Evolutionary conservation across 2,113 vertebrate species (phyloP).

Genomic region (Pollimyrus isidori): DNA sequence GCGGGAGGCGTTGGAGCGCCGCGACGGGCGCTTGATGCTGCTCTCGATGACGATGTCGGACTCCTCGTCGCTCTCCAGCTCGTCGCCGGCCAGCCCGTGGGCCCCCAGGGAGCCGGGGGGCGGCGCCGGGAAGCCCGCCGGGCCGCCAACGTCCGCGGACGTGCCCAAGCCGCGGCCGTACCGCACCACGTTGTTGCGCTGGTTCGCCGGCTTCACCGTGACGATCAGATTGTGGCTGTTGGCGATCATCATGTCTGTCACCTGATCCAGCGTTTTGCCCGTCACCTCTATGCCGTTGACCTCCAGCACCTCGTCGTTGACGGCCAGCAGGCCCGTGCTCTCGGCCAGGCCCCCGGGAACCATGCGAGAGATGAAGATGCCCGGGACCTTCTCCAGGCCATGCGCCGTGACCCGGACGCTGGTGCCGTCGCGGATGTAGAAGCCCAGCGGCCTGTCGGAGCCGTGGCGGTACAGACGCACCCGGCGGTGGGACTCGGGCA

Average conservation of each 20-base stretch:
- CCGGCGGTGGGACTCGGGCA: constrained; percentile 88
- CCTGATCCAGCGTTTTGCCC: constrained; percentile 91
- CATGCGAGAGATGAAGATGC: constrained; percentile 95
- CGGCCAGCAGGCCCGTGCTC: constrained; percentile 90
- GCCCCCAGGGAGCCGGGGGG: constrained; percentile 59
- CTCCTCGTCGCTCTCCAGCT: constrained; percentile 91
- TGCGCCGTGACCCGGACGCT: constrained; percentile 90
- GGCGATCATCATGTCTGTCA: constrained; percentile 99
- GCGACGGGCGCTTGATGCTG: constrained; percentile 66
- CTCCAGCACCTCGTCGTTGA: constrained; percentile 97
- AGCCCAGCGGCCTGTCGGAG: constrained; percentile 89
- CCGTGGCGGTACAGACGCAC: constrained; percentile 88
- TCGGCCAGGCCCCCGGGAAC: constrained; percentile 91
- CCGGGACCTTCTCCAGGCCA: constrained; percentile 89
- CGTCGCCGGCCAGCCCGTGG: constrained; percentile 77
- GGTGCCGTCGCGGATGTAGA: constrained; percentile 92
- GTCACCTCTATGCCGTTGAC: constrained; percentile 98
- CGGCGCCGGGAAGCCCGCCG: constrained; percentile 65
- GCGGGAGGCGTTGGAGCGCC: constrained; percentile 53
- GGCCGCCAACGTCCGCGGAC: constrained; percentile 77
- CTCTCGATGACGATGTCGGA: constrained; percentile 89
- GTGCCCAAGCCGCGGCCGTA: constrained; percentile 83
- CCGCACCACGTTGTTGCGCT: constrained; percentile 90
- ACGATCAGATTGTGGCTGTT: constrained; percentile 98
- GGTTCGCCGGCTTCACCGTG: constrained; percentile 94